Conservation (phyloP, 2,888 invertebrate species). For the Eledone cirrhosa region DNA sequence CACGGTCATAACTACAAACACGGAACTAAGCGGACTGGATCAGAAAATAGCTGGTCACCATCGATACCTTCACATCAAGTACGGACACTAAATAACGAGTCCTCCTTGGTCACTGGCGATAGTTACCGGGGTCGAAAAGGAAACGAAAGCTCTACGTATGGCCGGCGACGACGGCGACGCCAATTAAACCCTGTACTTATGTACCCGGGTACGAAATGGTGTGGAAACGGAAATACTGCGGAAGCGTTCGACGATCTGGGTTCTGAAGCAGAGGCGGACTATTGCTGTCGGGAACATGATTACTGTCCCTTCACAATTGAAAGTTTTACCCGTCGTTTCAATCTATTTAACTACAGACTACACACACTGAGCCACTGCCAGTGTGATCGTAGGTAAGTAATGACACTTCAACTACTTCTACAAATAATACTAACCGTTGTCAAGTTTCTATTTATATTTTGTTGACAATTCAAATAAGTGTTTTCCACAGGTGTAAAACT, state of each 20-base stretch:
- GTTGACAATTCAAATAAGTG: too few species aligned
- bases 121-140: neutral
- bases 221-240: conserved; percentile 47
- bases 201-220: conserved; percentile 52
- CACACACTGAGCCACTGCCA: conserved; percentile 46
- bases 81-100: neutral
- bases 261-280: conserved; percentile 41
- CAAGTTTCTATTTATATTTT: too few species aligned
- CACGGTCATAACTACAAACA: neutral
- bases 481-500: too few species aligned
- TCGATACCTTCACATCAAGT: neutral
- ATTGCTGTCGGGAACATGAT: conserved; percentile 50
- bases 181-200: conserved; percentile 40
- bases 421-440: too few species aligned
- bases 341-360: conserved; percentile 43
- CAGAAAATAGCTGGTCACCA: neutral
- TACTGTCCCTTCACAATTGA: conserved; percentile 43
- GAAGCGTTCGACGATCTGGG: conserved; percentile 45
- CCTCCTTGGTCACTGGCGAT: neutral
- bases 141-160: neutral
- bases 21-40: neutral
- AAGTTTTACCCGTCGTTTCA: conserved; percentile 40
- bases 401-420: too few species aligned
- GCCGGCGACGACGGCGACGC: conserved; percentile 19
- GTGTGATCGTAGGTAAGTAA: conserved; percentile 46